Percentiles rank a stretch among this genome's conserved stretches.
These are phyloP conservation scores for Liodrosophila aerea DNA, from an alignment of 2,888 invertebrate species.

Conservation along the genomic window DNA sequence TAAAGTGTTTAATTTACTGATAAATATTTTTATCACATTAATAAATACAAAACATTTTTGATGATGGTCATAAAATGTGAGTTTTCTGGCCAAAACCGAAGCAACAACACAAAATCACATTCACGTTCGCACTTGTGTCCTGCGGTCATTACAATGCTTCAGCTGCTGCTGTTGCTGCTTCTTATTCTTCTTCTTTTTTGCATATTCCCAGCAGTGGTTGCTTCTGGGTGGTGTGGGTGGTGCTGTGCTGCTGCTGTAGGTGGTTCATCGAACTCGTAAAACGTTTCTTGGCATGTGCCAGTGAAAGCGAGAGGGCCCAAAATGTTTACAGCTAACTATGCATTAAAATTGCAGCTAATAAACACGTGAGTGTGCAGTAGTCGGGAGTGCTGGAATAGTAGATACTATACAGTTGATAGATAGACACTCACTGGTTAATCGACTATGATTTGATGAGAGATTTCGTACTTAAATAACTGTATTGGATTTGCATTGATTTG, in stretches of 20 bases:
- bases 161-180: neutral
- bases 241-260: neutral
- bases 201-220: slow-evolving; percentile 49
- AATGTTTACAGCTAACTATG: slow-evolving; percentile 53
- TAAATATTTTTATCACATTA: slow-evolving; percentile 71
- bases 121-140: slow-evolving; percentile 68
- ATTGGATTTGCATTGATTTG: too few species aligned
- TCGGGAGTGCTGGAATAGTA: neutral
- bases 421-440: too few species aligned
- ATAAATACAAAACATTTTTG: slow-evolving; percentile 64
- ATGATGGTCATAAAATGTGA: slow-evolving; percentile 64
- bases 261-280: slow-evolving; percentile 70
- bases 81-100: slow-evolving; percentile 41
- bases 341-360: slow-evolving; percentile 67
- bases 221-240: neutral
- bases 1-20: slow-evolving; percentile 75
- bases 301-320: slow-evolving; percentile 50
- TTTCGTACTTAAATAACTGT: too few species aligned
- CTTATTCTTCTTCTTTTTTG: slow-evolving; percentile 37
- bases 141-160: slow-evolving; percentile 67
- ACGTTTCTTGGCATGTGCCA: slow-evolving; percentile 44
- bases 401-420: neutral
- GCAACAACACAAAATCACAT: slow-evolving; percentile 24
- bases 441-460: too few species aligned
- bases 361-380: slow-evolving; percentile 29